Evolutionary conservation across 2,888 invertebrate genomes (phyloP).

Genomic region (Andrena dorsata): DNA sequence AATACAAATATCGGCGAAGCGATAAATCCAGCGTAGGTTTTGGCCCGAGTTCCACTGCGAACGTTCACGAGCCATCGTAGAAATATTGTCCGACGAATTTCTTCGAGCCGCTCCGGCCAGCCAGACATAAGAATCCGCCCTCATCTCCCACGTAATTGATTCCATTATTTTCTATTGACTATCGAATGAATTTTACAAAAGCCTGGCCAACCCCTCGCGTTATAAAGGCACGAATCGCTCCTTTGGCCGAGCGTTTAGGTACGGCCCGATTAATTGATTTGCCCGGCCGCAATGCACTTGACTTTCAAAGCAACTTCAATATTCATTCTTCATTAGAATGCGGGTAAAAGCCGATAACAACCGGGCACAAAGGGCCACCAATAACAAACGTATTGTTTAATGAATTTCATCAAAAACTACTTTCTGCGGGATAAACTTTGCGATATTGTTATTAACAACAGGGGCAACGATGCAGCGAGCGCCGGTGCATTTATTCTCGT

Average conservation of each 20-base stretch:
- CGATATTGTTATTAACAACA: slow-evolving; percentile 15
- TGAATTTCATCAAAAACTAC: slow-evolving; percentile 37
- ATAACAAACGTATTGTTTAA: slow-evolving; percentile 31
- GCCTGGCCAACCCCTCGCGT: background rate
- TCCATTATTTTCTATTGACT: slow-evolving; percentile 43
- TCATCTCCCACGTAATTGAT: slow-evolving; percentile 39
- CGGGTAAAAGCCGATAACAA: slow-evolving; percentile 41
- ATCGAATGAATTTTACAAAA: slow-evolving; percentile 47
- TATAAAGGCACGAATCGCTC: slow-evolving; percentile 40
- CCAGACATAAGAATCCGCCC: slow-evolving; percentile 22
- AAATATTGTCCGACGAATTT: slow-evolving; percentile 26
- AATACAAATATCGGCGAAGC: slow-evolving; percentile 52
- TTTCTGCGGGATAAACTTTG: background rate
- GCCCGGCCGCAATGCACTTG: slow-evolving; percentile 46
- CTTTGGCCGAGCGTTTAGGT: slow-evolving; percentile 30
- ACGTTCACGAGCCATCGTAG: slow-evolving; percentile 30
- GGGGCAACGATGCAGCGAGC: background rate
- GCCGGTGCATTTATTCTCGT: no score
- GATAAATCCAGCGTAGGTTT: slow-evolving; percentile 47
- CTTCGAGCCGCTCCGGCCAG: background rate
- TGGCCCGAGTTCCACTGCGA: background rate
- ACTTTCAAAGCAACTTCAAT: slow-evolving; percentile 54
- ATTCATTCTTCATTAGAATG: slow-evolving; percentile 50
- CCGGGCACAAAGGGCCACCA: slow-evolving; percentile 15
- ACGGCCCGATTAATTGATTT: slow-evolving; percentile 54